Evolutionary conservation across 2,888 invertebrate species (phyloP).

Genomic region (Endotricha flammealis): DNA sequence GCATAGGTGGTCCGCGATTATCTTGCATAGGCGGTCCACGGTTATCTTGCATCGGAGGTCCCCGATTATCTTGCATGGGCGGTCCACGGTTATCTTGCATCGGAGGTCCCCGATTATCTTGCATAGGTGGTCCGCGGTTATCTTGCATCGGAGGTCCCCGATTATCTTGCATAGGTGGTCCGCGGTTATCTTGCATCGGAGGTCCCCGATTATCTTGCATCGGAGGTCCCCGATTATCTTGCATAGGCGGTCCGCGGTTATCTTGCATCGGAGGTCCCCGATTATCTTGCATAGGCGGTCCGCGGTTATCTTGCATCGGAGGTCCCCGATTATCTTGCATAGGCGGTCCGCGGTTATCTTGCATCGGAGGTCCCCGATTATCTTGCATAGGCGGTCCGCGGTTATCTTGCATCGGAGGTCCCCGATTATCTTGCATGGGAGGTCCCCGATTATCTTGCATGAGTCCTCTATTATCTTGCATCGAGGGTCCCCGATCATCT

Average conservation of each 20-base stretch:
- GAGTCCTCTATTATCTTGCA: constrained; percentile 8
- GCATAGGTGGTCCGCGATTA: constrained; percentile 1
- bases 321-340: constrained; percentile 12
- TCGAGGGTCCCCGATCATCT: constrained; percentile 6
- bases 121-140: constrained; percentile 2
- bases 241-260: constrained; percentile 5
- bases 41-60: constrained; percentile 6
- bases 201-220: constrained; percentile 7
- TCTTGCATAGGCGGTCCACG: constrained; percentile 8
- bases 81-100: constrained; percentile 1
- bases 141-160: constrained; percentile 4
- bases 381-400: constrained; percentile 5
- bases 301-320: constrained; percentile 8
- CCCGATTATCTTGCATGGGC: constrained; percentile 6
- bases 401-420: constrained; percentile 3
- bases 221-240: constrained; percentile 8
- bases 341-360: constrained; percentile 1
- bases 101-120: background rate
- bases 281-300: constrained; percentile 8
- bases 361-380: constrained; percentile 5
- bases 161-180: constrained; percentile 7
- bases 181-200: constrained; percentile 10
- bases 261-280: constrained; percentile 6
- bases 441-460: constrained; percentile 6
- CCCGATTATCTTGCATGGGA: constrained; percentile 9